phyloP scores from a whole-genome alignment of 1,140 invertebrate genomes.

The Xylocopa sonorina region DNA sequence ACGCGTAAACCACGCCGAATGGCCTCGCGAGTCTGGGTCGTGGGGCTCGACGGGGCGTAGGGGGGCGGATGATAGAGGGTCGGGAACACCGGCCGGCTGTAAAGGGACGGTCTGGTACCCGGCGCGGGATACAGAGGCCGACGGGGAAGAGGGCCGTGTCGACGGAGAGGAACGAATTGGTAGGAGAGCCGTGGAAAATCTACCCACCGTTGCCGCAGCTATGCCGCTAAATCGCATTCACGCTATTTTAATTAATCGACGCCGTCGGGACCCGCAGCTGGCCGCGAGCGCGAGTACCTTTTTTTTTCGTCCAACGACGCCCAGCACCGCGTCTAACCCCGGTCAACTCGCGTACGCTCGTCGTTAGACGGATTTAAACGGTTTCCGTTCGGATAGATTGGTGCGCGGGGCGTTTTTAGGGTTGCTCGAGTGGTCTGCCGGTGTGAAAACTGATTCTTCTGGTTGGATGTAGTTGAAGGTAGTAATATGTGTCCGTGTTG shows the following conservation, averaged over 20 bases:
- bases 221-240: constrained; percentile 76
- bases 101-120: constrained; percentile 44
- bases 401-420: neutral
- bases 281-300: constrained; percentile 10
- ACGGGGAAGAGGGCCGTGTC: constrained; percentile 34
- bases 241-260: constrained; percentile 80
- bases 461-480: no score
- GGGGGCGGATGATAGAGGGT: constrained; percentile 50
- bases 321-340: neutral
- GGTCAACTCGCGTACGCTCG: neutral
- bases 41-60: constrained; percentile 50
- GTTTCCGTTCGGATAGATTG: neutral
- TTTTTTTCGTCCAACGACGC: neutral
- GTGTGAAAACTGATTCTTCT: no score
- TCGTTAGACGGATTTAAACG: neutral
- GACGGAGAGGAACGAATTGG: constrained; percentile 43
- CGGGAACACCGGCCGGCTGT: constrained; percentile 49
- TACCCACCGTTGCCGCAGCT: constrained; percentile 73
- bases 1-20: constrained; percentile 80
- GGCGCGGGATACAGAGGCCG: constrained; percentile 46
- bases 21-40: constrained; percentile 74
- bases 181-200: constrained; percentile 69
- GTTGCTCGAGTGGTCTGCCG: no score
- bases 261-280: constrained; percentile 41
- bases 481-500: no score